A percentile compares a stretch with the other conserved stretches of the same genome.
Evolutionary conservation across 2,113 vertebrate genomes (phyloP).

Genomic region (Bambusicola thoracicus): DNA sequence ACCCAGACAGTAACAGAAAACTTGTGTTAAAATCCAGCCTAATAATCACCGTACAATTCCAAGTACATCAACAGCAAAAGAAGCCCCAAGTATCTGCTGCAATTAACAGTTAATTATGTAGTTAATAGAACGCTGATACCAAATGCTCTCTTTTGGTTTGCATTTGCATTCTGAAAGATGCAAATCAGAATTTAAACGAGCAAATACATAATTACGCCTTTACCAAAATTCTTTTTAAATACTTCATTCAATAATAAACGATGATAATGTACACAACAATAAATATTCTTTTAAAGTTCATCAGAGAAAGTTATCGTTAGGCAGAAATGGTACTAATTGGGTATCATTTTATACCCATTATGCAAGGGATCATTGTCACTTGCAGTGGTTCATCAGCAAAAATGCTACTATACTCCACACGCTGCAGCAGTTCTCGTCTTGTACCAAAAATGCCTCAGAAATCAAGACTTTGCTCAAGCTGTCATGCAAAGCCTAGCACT

Average conservation of each 20-base stretch:
- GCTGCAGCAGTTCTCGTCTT: not conserved
- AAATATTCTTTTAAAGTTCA: conserved; percentile 2
- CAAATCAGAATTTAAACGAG: conserved; percentile 40
- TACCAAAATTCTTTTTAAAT: conserved; percentile 33
- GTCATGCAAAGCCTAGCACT: not conserved
- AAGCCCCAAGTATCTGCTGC: not conserved
- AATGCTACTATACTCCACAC: not conserved
- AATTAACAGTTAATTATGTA: conserved; percentile 59
- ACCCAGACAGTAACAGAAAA: conserved; percentile 3
- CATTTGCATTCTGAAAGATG: conserved; percentile 56
- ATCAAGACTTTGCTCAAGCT: not conserved
- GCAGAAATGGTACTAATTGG: not conserved
- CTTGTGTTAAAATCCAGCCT: conserved; percentile 39
- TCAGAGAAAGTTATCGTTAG: not conserved
- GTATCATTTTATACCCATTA: not conserved
- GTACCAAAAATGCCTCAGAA: not conserved
- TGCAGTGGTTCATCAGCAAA: conserved; percentile 16
- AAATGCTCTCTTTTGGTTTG: conserved; percentile 46
- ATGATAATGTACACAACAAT: not conserved
- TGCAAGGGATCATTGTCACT: conserved; percentile 5
- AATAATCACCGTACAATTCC: conserved; percentile 40
- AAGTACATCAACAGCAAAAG: conserved; percentile 26
- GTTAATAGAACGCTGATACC: conserved; percentile 44
- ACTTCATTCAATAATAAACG: not conserved
- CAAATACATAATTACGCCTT: conserved; percentile 36